Percentiles rank a stretch among this genome's conserved stretches.
These are phyloP conservation scores for Dasypogon diadema DNA, from an alignment of 2,888 invertebrate species.

Conservation along the genomic window DNA sequence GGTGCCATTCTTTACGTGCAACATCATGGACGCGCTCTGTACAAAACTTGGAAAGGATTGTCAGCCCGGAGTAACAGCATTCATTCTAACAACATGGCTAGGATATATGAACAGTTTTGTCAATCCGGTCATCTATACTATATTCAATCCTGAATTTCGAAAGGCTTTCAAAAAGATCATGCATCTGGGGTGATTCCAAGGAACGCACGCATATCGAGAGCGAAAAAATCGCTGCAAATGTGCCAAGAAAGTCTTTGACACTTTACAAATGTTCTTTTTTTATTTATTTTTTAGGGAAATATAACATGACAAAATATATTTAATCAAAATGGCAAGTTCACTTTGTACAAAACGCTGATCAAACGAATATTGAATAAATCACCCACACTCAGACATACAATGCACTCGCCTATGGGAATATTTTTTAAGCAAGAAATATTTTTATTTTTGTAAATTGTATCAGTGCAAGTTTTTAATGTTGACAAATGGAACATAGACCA, in stretches of 20 bases:
- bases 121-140: conserved; percentile 94
- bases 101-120: conserved; percentile 97
- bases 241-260: conserved; percentile 30
- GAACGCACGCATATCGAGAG: neutral
- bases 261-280: conserved; percentile 8
- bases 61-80: conserved; percentile 87
- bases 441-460: conserved; percentile 38
- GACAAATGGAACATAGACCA: conserved; percentile 16
- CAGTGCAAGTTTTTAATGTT: neutral
- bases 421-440: neutral
- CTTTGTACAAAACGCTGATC: conserved; percentile 29
- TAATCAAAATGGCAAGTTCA: neutral
- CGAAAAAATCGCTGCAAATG: neutral
- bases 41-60: conserved; percentile 84
- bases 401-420: neutral
- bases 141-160: conserved; percentile 97
- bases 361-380: too few relatives aligned
- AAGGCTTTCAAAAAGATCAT: conserved; percentile 97
- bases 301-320: conserved; percentile 2
- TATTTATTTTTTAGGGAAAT: conserved; percentile 22
- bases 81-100: conserved; percentile 96
- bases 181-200: conserved; percentile 71
- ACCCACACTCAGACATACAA: neutral
- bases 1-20: conserved; percentile 99
- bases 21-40: conserved; percentile 97